Conservation (phyloP, 2,888 invertebrate species). For the Megastigmus dorsalis region DNA sequence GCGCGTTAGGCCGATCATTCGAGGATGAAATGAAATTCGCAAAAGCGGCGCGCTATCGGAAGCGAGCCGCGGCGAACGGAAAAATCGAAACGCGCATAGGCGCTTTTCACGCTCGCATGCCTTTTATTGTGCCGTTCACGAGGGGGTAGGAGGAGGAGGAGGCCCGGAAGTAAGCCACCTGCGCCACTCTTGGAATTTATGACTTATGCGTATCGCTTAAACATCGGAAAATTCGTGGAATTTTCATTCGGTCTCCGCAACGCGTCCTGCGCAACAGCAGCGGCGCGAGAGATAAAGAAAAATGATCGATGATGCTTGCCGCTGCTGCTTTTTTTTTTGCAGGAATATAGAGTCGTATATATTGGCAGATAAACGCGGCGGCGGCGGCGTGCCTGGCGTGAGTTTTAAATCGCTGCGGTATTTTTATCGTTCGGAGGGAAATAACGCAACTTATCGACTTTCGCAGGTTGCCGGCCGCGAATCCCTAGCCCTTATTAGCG, state of each 20-base stretch:
- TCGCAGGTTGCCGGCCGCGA: too few relatives aligned
- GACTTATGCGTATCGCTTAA: constrained; percentile 15
- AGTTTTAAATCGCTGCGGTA: not conserved
- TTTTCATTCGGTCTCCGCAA: constrained; percentile 40
- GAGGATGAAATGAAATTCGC: constrained; percentile 58
- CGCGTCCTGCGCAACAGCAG: not conserved
- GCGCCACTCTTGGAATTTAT: not conserved
- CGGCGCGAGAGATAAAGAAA: not conserved
- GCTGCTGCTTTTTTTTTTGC: not conserved
- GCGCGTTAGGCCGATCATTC: constrained; percentile 38
- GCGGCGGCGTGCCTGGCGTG: not conserved
- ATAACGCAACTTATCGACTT: too few relatives aligned
- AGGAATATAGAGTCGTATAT: not conserved
- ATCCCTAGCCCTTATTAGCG: too few relatives aligned
- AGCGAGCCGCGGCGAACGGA: constrained; percentile 6
- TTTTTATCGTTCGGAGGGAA: constrained; percentile 6
- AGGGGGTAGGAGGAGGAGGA: too few relatives aligned
- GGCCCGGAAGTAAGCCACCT: not conserved
- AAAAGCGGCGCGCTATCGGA: constrained; percentile 25
- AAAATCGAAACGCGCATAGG: constrained; percentile 32
- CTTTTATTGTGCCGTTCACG: constrained; percentile 14
- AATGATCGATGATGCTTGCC: not conserved
- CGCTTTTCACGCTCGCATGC: constrained; percentile 49
- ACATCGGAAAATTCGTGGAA: constrained; percentile 22
- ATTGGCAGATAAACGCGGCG: constrained; percentile 1